Percentiles rank a stretch among this genome's conserved stretches.
Evolutionary conservation across 2,113 vertebrate genomes (phyloP).

Genomic region (Neolamprologus caudopunctatus): DNA sequence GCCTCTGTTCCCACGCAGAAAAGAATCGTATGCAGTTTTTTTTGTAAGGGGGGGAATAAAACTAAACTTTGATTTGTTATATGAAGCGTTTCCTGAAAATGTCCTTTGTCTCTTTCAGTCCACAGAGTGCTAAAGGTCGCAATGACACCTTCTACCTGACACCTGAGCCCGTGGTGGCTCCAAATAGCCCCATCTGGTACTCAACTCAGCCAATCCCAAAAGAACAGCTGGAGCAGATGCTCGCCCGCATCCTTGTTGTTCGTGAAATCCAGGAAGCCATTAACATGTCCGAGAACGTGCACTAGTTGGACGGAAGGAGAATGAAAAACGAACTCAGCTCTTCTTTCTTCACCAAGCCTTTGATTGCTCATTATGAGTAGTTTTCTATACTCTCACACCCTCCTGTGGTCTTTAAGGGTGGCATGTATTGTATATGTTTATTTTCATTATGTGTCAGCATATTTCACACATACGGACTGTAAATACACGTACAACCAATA

Average conservation of each 20-base stretch:
- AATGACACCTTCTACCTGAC: slow-evolving; percentile 99
- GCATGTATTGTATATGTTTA: slow-evolving; percentile 52
- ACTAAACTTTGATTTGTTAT: background rate
- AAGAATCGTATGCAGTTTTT: background rate
- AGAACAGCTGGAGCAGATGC: slow-evolving; percentile 98
- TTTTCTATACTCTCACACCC: slow-evolving; percentile 28
- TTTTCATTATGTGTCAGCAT: slow-evolving; percentile 19
- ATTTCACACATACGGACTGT: slow-evolving; percentile 32
- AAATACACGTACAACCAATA: slow-evolving; percentile 28
- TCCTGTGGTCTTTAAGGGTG: slow-evolving; percentile 22
- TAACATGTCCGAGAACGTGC: slow-evolving; percentile 81
- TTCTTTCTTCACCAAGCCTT: slow-evolving; percentile 38
- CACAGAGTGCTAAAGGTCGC: slow-evolving; percentile 98
- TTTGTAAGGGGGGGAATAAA: background rate
- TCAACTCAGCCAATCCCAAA: slow-evolving; percentile 95
- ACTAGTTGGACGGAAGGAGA: slow-evolving; percentile 69
- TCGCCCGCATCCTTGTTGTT: slow-evolving; percentile 92
- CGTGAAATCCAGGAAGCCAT: slow-evolving; percentile 97
- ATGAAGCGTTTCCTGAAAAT: background rate
- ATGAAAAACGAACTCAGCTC: slow-evolving; percentile 18
- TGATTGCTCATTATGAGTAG: slow-evolving; percentile 24
- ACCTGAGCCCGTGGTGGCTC: slow-evolving; percentile 95
- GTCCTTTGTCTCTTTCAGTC: slow-evolving; percentile 71
- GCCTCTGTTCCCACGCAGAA: background rate
- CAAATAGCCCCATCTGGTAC: slow-evolving; percentile 99